Evolutionary conservation across 2,113 vertebrate species (phyloP), one percentile per base, ranked within the genome.

Genomic region (Spermophilus dauricus): DNA sequence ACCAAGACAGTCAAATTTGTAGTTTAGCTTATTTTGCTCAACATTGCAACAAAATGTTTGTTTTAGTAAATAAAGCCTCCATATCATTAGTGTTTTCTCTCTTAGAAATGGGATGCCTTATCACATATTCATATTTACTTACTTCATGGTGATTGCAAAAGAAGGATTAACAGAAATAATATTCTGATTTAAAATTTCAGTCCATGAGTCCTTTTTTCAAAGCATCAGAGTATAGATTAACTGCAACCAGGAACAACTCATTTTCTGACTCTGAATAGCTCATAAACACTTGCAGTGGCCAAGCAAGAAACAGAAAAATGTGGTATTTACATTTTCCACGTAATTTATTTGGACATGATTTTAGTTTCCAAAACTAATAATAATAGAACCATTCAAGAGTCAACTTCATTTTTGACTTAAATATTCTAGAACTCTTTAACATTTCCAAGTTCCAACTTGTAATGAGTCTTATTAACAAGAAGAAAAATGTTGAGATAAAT

Each of bases 311-410:
- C 63, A 93, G 89, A 8, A 32, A 53, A 56, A 93, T 63, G 42
- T 81, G 76, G 93, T 94, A 32, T 80, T 85, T 85, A n/a, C 16
- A 53, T 39, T 90, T 93, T 86, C 86, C 76, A 77, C 58, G 51
- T 84, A 73, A 91, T 65, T 86, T 84, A 83, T 93, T 90, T 96
- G 78, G 56, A 91, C 6, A 78, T 70, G 3, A 97, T n/a, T 76
- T 93, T 73, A 86, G 34, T 94, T 97, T 89, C 63, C 86, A 97
- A 70, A 88, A 95, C 56, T 70, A 92, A 91, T n/a, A 94, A 65
- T 30, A 95, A 77, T 67, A 78, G 45, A 86, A 95, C 7, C 39
- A 89, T 32, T 91, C 53, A 96, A 45, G 14, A 72, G 63, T 67
- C 85, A 91, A 72, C 9, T 76, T 96, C 58, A 95, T 94, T 89